phyloP scores from a whole-genome alignment of 2,797 vertebrate species.

The Lepidocolaptes lacrymiger region DNA sequence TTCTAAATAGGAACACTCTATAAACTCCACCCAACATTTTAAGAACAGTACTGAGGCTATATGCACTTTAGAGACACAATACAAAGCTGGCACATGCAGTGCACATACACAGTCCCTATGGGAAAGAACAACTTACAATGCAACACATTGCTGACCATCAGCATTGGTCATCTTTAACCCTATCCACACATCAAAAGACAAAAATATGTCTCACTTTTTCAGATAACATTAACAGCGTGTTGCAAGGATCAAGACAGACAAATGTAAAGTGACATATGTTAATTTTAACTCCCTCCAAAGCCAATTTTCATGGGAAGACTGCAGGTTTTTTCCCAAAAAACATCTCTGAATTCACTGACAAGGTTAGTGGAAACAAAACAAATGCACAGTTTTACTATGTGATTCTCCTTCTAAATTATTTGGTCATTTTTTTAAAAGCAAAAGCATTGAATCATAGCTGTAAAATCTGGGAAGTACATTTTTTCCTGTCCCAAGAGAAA shows the following conservation, averaged over 20 bases:
- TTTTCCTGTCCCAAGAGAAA: not conserved
- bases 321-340: not conserved
- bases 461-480: not conserved
- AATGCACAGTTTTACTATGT: not conserved
- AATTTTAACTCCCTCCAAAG: not conserved
- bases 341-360: not conserved
- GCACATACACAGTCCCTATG: rapidly evolving
- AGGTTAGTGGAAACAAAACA: not conserved
- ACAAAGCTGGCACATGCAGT: not conserved
- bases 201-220: not conserved
- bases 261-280: not conserved
- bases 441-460: not conserved
- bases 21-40: not conserved
- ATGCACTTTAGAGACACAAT: not conserved
- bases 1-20: not conserved
- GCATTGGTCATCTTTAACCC: not conserved
- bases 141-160: not conserved
- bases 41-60: not conserved
- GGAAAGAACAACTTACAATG: not conserved
- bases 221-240: not conserved
- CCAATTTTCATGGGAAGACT: not conserved
- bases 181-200: not conserved
- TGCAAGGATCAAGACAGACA: not conserved
- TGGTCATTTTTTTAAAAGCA: not conserved
- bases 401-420: not conserved